Evolutionary conservation across 2,888 invertebrate genomes (phyloP).

Genomic region (Plagodis pulveraria): DNA sequence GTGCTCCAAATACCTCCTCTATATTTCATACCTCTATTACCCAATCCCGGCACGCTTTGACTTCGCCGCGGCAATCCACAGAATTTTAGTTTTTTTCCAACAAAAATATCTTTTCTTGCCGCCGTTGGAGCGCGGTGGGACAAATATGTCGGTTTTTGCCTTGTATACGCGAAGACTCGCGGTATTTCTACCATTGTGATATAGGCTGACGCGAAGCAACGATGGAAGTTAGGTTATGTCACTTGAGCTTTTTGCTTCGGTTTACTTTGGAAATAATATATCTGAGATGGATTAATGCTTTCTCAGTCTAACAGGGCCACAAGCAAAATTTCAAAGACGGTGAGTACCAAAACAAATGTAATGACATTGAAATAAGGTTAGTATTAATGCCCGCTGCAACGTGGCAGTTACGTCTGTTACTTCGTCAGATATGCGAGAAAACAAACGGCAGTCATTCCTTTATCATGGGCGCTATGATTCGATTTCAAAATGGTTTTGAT

Average conservation of each 20-base stretch:
- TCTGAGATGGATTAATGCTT: not conserved
- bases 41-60: conserved; percentile 49
- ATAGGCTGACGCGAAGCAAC: not conserved
- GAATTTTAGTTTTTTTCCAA: conserved; percentile 51
- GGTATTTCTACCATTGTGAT: conserved; percentile 14
- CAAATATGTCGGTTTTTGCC: conserved; percentile 14
- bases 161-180: conserved; percentile 3
- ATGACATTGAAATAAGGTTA: too few species aligned
- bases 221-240: conserved; percentile 1
- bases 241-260: not conserved
- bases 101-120: conserved; percentile 50
- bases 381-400: too few species aligned
- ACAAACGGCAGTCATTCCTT: too few species aligned
- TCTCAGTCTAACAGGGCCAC: too few species aligned
- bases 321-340: too few species aligned
- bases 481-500: too few species aligned
- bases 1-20: conserved; percentile 8
- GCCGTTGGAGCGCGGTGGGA: conserved; percentile 8
- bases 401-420: too few species aligned
- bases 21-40: conserved; percentile 7
- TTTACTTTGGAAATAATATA: not conserved
- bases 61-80: conserved; percentile 44
- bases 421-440: too few species aligned
- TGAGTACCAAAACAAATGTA: too few species aligned
- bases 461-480: too few species aligned